These are phyloP conservation scores for Corythornis cristatus DNA, from an alignment of 2,113 vertebrate species.

Conservation along the genomic window DNA sequence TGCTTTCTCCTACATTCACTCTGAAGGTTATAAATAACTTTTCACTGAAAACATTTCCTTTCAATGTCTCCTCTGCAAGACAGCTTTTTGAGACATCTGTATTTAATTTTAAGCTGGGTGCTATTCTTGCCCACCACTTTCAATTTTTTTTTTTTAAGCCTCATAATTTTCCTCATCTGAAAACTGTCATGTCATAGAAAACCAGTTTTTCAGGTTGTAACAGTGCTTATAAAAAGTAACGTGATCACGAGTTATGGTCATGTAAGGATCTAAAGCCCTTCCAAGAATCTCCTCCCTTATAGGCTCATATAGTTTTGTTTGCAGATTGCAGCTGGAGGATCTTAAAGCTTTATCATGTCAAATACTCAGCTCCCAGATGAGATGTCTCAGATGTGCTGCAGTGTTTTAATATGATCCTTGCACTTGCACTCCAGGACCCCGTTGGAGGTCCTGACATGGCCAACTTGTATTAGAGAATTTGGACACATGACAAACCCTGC, in stretches of 20 bases:
- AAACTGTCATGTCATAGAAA: neutral
- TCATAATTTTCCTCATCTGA: conserved; percentile 4
- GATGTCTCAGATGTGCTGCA: neutral
- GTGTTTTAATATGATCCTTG: neutral
- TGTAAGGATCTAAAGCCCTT: neutral
- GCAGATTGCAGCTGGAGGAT: neutral
- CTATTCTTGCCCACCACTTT: neutral
- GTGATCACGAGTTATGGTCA: neutral
- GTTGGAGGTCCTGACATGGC: neutral
- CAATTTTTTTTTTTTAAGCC: neutral
- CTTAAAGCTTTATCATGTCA: neutral
- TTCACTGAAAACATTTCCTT: neutral
- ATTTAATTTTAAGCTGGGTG: neutral
- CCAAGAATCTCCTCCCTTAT: neutral
- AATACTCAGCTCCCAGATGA: neutral
- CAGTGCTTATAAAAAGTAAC: neutral
- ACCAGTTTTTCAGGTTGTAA: neutral
- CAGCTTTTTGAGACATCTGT: neutral
- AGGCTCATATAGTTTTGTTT: neutral
- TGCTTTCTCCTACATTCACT: neutral
- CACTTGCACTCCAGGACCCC: neutral
- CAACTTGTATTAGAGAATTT: neutral
- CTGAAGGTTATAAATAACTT: neutral
- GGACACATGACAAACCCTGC: accelerated
- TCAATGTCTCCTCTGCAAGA: neutral